Evolutionary conservation across 2,888 invertebrate genomes (phyloP).

Genomic region (Hirtodrosophila confusa): DNA sequence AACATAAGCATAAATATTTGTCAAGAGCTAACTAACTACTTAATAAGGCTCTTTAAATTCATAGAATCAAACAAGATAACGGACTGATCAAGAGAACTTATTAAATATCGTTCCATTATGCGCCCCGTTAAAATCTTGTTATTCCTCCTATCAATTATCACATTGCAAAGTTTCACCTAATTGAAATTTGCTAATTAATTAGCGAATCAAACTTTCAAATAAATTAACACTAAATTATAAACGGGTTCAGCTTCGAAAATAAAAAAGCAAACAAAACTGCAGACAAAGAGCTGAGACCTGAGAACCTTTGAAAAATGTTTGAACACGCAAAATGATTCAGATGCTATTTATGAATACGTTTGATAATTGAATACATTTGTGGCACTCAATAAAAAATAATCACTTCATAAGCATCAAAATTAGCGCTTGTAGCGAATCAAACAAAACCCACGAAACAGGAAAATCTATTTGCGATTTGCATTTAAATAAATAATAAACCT

Average conservation of each 20-base stretch:
- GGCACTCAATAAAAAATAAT: slow-evolving; percentile 36
- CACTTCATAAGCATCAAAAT: slow-evolving; percentile 21
- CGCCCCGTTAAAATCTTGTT: background rate
- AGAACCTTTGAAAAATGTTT: slow-evolving; percentile 47
- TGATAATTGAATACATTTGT: slow-evolving; percentile 49
- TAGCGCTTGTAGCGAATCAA: slow-evolving; percentile 5
- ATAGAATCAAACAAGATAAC: slow-evolving; percentile 5
- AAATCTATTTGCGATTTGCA: slow-evolving; percentile 65
- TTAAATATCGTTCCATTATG: slow-evolving; percentile 3
- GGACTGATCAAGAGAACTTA: slow-evolving; percentile 15
- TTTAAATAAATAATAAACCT: slow-evolving; percentile 54
- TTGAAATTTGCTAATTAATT: slow-evolving; percentile 56
- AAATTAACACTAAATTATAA: slow-evolving; percentile 66
- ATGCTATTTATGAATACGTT: slow-evolving; percentile 50
- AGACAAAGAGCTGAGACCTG: slow-evolving; percentile 16
- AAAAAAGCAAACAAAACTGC: slow-evolving; percentile 4
- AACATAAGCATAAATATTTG: background rate
- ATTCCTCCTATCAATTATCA: slow-evolving; percentile 28
- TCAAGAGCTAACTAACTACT: background rate
- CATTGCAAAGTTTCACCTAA: slow-evolving; percentile 14
- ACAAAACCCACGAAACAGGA: slow-evolving; percentile 52
- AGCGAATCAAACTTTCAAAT: slow-evolving; percentile 57
- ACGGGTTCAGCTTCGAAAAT: slow-evolving; percentile 55
- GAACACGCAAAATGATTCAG: slow-evolving; percentile 56
- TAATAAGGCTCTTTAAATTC: background rate